Evolutionary conservation across 2,888 invertebrate species (phyloP), one percentile per base, ranked within the genome.

Genomic region (Macaria liturata): DNA sequence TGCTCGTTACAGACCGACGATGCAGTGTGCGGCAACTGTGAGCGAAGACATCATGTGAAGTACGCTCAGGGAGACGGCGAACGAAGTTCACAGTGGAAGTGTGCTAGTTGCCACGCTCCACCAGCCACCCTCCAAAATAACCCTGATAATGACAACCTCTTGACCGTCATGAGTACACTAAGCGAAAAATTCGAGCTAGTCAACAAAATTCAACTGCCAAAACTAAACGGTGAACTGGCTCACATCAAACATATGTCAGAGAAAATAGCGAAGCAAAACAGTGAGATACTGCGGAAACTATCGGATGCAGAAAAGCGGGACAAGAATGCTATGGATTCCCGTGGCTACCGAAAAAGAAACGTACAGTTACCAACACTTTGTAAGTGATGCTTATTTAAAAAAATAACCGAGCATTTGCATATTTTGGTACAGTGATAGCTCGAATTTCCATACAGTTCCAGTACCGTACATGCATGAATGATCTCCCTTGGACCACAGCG

Each of bases 191-290:
- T 89, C 60, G 87, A 88, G 59, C 63, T 84, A 2, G 77, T 88
- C 0, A 87, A 84, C 62, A 88, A 86, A 74, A 79, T 86, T 50
- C 88, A 89, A 65, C 62, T 89, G 32, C 87, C 88, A 0, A 86
- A 84, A 68, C 50, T 89, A 47, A 83, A 77, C 57, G 78, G 71
- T 45, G 88, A 88, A 50, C 61, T 89, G 46, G 59, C 74, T 4
- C 75, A 83, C 9, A 67, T 89, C 6, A 88, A 83, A 75, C 59
- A 63, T 9, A 64, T 76, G 1, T 72, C 83, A 3, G 83, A 86
- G 45, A 74, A 71, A 9, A 77, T 89, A 42, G 64, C 70, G 1
- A 78, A 78, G 59, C 88, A 88, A 65, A 88, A 87, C 56, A 81
- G 83, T 9, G 70, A 78, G 34, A 80, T 89, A 54, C 57, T 87